Base-by-base conservation (phyloP, 2,797 vertebrate species). In the Chelon labrosus region DNA sequence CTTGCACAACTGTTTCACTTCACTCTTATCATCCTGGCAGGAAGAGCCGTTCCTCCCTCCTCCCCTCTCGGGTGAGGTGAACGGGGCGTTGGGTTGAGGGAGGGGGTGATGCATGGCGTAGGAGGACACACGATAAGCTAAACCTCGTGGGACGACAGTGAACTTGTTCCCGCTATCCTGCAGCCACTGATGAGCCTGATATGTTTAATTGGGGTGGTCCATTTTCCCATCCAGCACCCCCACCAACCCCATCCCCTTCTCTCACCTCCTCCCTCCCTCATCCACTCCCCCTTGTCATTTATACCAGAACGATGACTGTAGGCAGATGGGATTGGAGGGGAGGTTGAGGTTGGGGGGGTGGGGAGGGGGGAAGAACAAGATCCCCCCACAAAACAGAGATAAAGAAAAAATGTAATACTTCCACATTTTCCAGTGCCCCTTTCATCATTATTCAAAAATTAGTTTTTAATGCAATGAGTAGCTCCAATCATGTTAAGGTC, bases 361-460 rank as follows among this genome's bases (percentile, higher is more conserved):
- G 13, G 35, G 11, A 39, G 12, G 17, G 27, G 17, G 9, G 27
- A 22, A 76, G 85, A 71, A 87, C 82, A 89, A 86, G 86, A 89
- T 85, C 84, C 82, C 89, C 80, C 86, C 85, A 75, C 85, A 96
- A 97, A 96, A 96, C 94, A 95, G 94, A 96, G 97, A 98, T 96
- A 97, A 92, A 87, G 87, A 96, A 96, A 97, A 96, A 98, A 97
- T 96, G 95, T 97, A 98, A 97, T 97, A 97, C 96, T 99, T 97
- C 96, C 96, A 96, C 96, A 98, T 99, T 98, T 98, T 98, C 96
- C 97, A 97, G 95, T 96, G 96, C 95, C 95, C 95, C 98, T 98
- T 99, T 99, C 96, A 98, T 99, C 97, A 98, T 99, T 98, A 98
- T 97, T 97, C 96, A 96, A 97, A 98, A 98, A 99, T 98, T 96